phyloP scores from a whole-genome alignment of 2,113 vertebrate genomes.

The Bolborhynchus lineola region DNA sequence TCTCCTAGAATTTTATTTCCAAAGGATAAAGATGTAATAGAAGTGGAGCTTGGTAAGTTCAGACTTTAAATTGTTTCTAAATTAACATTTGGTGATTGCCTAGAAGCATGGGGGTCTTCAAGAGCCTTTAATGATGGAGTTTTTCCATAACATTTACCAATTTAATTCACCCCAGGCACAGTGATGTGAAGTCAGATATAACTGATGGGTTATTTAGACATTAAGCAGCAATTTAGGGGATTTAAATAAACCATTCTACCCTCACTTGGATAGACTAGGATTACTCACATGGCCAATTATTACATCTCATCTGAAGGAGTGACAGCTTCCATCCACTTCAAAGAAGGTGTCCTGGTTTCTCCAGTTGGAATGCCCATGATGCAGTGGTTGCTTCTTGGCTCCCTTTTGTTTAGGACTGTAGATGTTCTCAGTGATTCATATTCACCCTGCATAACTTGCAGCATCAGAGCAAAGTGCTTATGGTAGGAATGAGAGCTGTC shows the following conservation, averaged over 20 bases:
- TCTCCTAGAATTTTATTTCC: conserved; percentile 61
- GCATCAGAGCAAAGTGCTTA: not conserved
- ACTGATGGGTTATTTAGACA: not conserved
- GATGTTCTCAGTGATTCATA: not conserved
- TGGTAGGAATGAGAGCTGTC: not conserved
- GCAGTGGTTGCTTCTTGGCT: not conserved
- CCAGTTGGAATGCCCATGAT: accelerated
- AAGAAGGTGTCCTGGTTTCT: not conserved
- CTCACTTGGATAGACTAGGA: not conserved
- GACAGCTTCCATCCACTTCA: not conserved
- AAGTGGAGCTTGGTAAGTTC: conserved; percentile 71
- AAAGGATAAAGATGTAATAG: conserved; percentile 1
- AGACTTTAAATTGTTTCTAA: not conserved
- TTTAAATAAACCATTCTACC: not conserved
- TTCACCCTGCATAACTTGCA: not conserved
- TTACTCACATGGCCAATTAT: not conserved
- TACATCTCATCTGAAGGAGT: not conserved
- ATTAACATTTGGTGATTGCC: not conserved
- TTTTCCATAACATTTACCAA: not conserved
- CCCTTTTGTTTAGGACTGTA: not conserved
- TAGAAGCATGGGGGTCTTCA: not conserved
- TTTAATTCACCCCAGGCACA: not conserved
- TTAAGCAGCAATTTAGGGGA: not conserved
- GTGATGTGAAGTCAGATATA: not conserved
- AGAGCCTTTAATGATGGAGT: not conserved